Base-by-base conservation (phyloP, 2,113 vertebrate genomes). In the Paratilapia polleni region DNA sequence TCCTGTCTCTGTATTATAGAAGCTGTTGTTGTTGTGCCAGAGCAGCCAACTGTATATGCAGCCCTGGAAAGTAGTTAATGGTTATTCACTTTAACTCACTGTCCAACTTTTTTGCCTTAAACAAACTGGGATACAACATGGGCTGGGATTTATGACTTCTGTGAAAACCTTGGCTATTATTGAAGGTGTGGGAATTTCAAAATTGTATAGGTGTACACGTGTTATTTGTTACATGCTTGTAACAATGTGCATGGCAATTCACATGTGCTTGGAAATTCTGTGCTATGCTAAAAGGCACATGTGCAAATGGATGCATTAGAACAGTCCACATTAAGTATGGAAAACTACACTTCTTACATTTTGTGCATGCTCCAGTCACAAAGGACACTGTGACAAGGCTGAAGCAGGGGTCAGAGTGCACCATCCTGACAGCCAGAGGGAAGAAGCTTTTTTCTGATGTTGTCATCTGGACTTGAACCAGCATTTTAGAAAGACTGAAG, bases 11-110 rank as follows among this genome's bases (percentile, higher is more conserved):
- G 68, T 78, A 47, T 54, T 20, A 15, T 57, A 26, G 68, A 85
- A 36, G 62, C 41, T 80, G 63, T 61, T 91, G 49, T 34, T 60
- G 64, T 34, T 91, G 49, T 26, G 38, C 74, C 64, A 70, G 19
- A 54, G 56, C 56, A 61, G 68, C 24, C 19, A 9, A 73, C 52
- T 57, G 58, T 43, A 26, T 38, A 9, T 24, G 19, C 82, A 15
- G 13, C 1, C n/a, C 57, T 77, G 75, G 36, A 77, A 28, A 28
- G 24, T 1, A 13, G 41, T 0, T 31, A 17, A 73, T 73, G 4
- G 52, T 73, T 13, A 52, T 52, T 73, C 24, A 31, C 24, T 52
- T 73, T 73, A 73, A 73, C 43, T 31, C 10, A 52, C 28, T 9
- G 0, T 24, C 31, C 63, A 54, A 64, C 60, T 26, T 80, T 63